These are phyloP conservation scores for Tricholauxania praeusta DNA, from an alignment of 2,888 invertebrate species.

Conservation along the genomic window DNA sequence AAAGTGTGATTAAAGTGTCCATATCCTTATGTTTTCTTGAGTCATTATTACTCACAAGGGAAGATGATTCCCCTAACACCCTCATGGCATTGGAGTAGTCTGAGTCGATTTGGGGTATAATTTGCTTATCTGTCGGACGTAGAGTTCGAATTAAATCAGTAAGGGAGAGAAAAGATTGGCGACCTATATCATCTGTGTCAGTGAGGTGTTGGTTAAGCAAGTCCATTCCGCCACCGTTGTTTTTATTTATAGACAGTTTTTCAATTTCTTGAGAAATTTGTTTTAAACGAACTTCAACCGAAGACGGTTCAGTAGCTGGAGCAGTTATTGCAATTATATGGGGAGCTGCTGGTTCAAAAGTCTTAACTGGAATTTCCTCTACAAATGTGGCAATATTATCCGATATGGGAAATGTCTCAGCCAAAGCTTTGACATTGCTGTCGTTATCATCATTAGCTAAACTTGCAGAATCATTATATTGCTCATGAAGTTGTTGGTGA, in stretches of 20 bases:
- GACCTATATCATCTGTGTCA: slow-evolving; percentile 62
- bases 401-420: not conserved
- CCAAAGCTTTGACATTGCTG: slow-evolving; percentile 11
- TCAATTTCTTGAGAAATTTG: slow-evolving; percentile 66
- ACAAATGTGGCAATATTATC: not conserved
- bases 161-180: slow-evolving; percentile 66
- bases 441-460: slow-evolving; percentile 38
- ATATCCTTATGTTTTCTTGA: slow-evolving; percentile 49
- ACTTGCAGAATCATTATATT: not conserved
- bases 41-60: slow-evolving; percentile 48
- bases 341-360: not conserved
- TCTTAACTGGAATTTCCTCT: slow-evolving; percentile 21
- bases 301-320: slow-evolving; percentile 55
- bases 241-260: slow-evolving; percentile 54
- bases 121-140: slow-evolving; percentile 66
- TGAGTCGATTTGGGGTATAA: slow-evolving; percentile 67
- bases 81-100: slow-evolving; percentile 68
- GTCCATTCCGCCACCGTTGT: slow-evolving; percentile 48
- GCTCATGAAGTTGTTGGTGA: slow-evolving; percentile 51
- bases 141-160: slow-evolving; percentile 67
- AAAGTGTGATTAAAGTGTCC: not conserved
- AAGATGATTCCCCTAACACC: slow-evolving; percentile 61
- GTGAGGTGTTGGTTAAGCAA: slow-evolving; percentile 41
- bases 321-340: slow-evolving; percentile 31
- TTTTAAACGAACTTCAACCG: slow-evolving; percentile 65